phyloP scores from a whole-genome alignment of 2,113 vertebrate genomes.

The Propithecus coquereli region DNA sequence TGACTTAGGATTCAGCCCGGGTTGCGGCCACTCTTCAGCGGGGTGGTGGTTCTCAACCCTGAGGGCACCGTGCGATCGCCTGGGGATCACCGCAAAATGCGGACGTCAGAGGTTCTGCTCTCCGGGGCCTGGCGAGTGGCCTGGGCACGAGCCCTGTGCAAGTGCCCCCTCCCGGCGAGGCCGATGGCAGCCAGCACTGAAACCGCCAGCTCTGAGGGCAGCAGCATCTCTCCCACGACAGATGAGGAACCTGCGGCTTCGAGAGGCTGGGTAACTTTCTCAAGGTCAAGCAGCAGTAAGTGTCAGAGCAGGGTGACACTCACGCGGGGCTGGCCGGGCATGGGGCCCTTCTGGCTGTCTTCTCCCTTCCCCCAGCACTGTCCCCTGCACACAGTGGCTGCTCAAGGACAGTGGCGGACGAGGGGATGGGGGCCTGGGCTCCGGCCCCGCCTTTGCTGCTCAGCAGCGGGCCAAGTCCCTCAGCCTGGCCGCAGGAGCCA shows the following conservation, averaged over 20 bases:
- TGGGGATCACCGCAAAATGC: neutral
- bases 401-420: too few species aligned
- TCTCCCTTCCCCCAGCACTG: neutral
- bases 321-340: neutral
- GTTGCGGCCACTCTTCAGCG: too few species aligned
- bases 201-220: neutral
- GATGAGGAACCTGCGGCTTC: neutral
- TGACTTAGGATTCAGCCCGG: neutral
- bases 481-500: accelerated
- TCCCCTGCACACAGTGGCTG: neutral
- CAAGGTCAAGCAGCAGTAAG: neutral
- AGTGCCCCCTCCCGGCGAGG: neutral
- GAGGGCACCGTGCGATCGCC: neutral
- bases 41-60: neutral
- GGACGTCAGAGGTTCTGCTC: too few species aligned
- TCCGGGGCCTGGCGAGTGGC: neutral
- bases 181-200: accelerated
- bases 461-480: neutral
- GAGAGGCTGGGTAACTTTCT: neutral
- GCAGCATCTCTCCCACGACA: too few species aligned
- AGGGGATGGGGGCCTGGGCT: neutral
- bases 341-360: accelerated
- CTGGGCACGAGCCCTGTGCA: neutral
- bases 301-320: neutral
- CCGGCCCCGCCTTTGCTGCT: neutral